phyloP scores from a whole-genome alignment of 2,113 vertebrate genomes.

The Pantherophis guttatus region DNA sequence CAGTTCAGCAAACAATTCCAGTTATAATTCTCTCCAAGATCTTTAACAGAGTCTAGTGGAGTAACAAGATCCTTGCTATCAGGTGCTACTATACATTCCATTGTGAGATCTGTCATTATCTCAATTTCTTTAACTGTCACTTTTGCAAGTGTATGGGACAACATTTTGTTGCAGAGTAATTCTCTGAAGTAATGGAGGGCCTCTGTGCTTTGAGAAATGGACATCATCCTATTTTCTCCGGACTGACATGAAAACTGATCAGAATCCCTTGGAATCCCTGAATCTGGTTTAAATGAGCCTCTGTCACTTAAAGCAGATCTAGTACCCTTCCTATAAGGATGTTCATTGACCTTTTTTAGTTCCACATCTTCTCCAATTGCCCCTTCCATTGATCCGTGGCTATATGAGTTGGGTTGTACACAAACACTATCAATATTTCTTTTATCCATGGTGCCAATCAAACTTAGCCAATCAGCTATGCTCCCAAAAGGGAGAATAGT shows the following conservation, averaged over 20 bases:
- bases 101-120: conserved; percentile 58
- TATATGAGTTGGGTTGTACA: conserved; percentile 77
- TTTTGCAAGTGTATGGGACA: conserved; percentile 50
- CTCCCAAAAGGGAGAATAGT: conserved; percentile 53
- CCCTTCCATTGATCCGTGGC: conserved; percentile 81
- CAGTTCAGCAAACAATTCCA: conserved; percentile 82
- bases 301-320: conserved; percentile 52
- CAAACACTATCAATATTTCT: conserved; percentile 59
- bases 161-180: conserved; percentile 40
- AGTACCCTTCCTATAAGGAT: conserved; percentile 66
- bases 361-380: conserved; percentile 88
- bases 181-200: conserved; percentile 65
- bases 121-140: conserved; percentile 56
- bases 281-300: conserved; percentile 66
- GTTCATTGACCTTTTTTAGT: conserved; percentile 84
- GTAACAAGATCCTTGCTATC: conserved; percentile 61
- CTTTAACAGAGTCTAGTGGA: conserved; percentile 60
- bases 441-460: conserved; percentile 59
- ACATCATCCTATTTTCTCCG: conserved; percentile 56
- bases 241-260: conserved; percentile 77
- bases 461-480: conserved; percentile 65
- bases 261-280: conserved; percentile 74
- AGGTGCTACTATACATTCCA: conserved; percentile 60
- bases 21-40: conserved; percentile 59
- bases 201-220: conserved; percentile 64